These are phyloP conservation scores for Taenioides sp. DNA, from an alignment of 2,797 vertebrate genomes.

Conservation along the genomic window DNA sequence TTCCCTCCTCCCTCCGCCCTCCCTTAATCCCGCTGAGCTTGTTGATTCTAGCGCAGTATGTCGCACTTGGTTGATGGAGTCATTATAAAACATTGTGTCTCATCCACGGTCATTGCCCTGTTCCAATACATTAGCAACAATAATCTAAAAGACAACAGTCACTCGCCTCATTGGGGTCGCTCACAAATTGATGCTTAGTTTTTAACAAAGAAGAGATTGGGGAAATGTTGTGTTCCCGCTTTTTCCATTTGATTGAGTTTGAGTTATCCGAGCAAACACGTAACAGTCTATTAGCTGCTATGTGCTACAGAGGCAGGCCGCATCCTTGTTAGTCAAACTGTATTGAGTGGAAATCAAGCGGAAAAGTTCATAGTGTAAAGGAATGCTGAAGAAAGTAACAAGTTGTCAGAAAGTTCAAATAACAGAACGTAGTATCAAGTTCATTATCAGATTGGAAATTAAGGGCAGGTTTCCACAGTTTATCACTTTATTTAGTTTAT, in stretches of 20 bases:
- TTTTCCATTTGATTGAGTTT: conserved; percentile 18
- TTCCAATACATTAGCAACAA: conserved; percentile 47
- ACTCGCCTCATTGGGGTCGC: conserved; percentile 35
- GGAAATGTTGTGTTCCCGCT: not conserved
- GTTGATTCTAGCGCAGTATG: conserved; percentile 16
- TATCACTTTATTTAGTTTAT: too few species aligned
- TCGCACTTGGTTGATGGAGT: conserved; percentile 41
- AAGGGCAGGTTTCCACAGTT: too few species aligned
- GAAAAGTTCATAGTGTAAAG: too few species aligned
- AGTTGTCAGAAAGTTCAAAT: too few species aligned
- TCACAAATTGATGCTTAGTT: conserved; percentile 9
- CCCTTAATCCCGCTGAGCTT: conserved; percentile 34
- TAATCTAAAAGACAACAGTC: conserved; percentile 40
- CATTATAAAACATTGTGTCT: conserved; percentile 58
- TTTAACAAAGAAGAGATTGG: not conserved
- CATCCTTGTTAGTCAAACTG: too few species aligned
- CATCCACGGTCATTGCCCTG: conserved; percentile 28
- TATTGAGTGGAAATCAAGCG: too few species aligned
- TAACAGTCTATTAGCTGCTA: not conserved
- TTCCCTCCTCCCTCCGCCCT: not conserved
- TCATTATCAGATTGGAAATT: too few species aligned
- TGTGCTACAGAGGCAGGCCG: too few species aligned
- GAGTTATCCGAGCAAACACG: conserved; percentile 14
- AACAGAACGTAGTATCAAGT: too few species aligned
- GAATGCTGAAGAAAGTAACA: too few species aligned